A percentile compares a stretch with the other conserved stretches of the same genome.
Conservation (phyloP, 2,113 vertebrate species). For the Daubentonia madagascariensis region DNA sequence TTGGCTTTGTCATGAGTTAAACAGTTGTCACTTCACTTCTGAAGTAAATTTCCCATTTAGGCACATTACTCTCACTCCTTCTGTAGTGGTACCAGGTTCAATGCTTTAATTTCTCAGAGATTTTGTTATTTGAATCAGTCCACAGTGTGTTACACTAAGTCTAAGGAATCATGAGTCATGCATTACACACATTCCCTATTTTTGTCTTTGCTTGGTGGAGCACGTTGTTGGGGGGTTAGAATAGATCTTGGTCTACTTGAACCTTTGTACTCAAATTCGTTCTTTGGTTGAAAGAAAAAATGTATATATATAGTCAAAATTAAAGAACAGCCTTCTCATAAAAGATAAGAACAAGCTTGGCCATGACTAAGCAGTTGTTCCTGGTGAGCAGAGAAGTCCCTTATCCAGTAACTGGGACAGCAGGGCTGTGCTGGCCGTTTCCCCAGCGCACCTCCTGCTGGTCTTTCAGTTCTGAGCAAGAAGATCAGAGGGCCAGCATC, state of each 20-base stretch:
- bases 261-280: background rate
- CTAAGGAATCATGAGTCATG: background rate
- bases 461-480: background rate
- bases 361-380: background rate
- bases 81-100: background rate
- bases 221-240: background rate
- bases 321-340: background rate
- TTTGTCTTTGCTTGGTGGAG: background rate
- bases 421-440: background rate
- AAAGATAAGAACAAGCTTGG: background rate
- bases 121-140: background rate
- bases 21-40: background rate
- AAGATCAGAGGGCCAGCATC: no score
- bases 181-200: background rate
- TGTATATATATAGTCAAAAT: background rate
- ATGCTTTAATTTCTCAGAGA: background rate
- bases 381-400: background rate
- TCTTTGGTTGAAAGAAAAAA: background rate
- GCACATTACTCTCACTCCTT: background rate
- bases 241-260: background rate
- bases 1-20: background rate
- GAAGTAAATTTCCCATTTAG: background rate
- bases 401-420: accelerated
- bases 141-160: background rate
- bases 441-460: no score